Conservation (phyloP, 2,888 invertebrate species). For the Timandra comae region DNA sequence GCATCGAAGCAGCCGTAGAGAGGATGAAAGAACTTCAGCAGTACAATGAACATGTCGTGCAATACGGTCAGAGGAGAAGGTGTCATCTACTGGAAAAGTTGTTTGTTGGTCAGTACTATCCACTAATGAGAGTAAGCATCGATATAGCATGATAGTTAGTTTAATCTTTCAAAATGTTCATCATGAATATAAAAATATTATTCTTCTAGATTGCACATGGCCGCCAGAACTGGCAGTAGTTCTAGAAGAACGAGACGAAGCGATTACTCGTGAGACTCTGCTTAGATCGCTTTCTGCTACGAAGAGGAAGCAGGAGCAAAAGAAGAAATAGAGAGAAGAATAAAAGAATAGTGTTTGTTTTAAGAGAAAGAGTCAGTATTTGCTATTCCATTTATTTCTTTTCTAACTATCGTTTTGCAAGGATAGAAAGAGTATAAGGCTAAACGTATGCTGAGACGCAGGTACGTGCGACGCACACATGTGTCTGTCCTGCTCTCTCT, state of each 20-base stretch:
- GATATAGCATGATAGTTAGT: neutral
- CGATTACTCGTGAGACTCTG: conserved; percentile 40
- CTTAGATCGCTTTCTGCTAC: conserved; percentile 36
- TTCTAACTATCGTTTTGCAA: too few species aligned
- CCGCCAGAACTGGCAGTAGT: conserved; percentile 37
- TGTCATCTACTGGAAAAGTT: conserved; percentile 42
- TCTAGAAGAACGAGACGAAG: conserved; percentile 47
- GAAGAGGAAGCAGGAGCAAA: conserved; percentile 40
- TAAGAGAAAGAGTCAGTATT: conserved; percentile 8
- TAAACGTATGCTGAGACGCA: too few species aligned
- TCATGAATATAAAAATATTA: neutral
- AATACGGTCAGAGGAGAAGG: conserved; percentile 44
- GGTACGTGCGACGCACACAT: too few species aligned
- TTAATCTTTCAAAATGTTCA: neutral
- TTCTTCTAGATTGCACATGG: conserved; percentile 41
- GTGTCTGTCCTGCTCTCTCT: too few species aligned
- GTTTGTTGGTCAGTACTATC: conserved; percentile 44
- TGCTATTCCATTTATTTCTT: conserved; percentile 4
- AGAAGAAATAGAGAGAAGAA: conserved; percentile 33
- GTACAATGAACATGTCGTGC: conserved; percentile 41
- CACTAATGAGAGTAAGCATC: neutral
- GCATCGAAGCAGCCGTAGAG: conserved; percentile 40
- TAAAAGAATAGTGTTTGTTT: conserved; percentile 30
- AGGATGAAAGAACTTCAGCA: conserved; percentile 52
- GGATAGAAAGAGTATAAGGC: too few species aligned